Evolutionary conservation across 1,140 invertebrate genomes (phyloP).

Genomic region (Drosophila dunni): DNA sequence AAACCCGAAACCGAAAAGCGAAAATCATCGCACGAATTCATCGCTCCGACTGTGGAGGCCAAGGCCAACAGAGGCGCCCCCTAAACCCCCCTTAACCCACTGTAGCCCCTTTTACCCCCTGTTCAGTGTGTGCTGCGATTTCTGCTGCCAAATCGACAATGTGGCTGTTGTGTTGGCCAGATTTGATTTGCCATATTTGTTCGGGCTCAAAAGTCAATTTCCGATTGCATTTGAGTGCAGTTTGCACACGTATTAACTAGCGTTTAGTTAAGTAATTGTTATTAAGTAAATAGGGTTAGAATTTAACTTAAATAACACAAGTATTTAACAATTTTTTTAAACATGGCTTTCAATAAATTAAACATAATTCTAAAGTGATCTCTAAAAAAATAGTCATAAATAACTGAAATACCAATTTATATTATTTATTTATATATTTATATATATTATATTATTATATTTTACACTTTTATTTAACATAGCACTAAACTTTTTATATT

Average conservation of each 20-base stretch:
- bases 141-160: slow-evolving; percentile 22
- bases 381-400: too few species aligned
- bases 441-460: too few species aligned
- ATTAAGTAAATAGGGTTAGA: neutral
- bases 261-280: neutral
- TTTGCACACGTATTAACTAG: neutral
- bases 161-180: slow-evolving; percentile 9
- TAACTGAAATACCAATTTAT: too few species aligned
- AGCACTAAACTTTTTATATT: too few species aligned
- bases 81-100: neutral
- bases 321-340: too few species aligned
- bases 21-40: neutral
- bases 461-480: too few species aligned
- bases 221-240: neutral
- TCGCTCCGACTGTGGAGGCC: slow-evolving; percentile 18
- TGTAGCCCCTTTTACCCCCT: neutral
- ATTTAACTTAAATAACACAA: too few species aligned
- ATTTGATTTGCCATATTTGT: slow-evolving; percentile 17
- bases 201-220: slow-evolving; percentile 4
- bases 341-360: too few species aligned
- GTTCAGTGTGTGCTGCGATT: slow-evolving; percentile 8
- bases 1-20: slow-evolving; percentile 1
- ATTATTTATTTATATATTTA: too few species aligned
- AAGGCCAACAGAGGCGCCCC: slow-evolving; percentile 20
- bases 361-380: too few species aligned